Base-by-base conservation (phyloP, 1,140 invertebrate species). In the Hermetia illucens region DNA sequence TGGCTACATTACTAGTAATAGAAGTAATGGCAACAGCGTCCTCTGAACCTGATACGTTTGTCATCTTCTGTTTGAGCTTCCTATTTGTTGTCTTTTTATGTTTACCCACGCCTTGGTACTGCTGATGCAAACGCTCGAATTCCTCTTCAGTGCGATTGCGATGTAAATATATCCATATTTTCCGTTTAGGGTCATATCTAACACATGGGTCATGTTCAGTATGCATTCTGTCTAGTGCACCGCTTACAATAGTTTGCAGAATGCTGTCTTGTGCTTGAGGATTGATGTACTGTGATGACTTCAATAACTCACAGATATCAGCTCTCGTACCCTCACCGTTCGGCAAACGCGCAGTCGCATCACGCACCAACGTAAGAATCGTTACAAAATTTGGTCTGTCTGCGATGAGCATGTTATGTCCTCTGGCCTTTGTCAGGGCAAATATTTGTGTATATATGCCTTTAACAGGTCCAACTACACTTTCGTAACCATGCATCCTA, bases 281-380 rank as follows among this genome's bases (percentile, higher is more conserved):
- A 16, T 75, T 72, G 20, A 93, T 70, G 48, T 86, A 93, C 50
- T 90, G 85, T 0, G 86, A 91, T 20, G 55, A 60, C 30, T 60
- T 60, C 0, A 61, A 32, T 15, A 61, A 36, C 38, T 61, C 58
- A 3, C 57, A 60, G 3, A 95, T 91, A 50, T 95, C 89, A 4
- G 81, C 75, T 19, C 89, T 63, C 1, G 90, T 92, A 17, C 92
- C 91, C 66, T 95, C 87, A 1, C 91, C 90, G 61, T 89, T 94
- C 1, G 92, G 91, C 39, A 96, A 64, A 30, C 92, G 65, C 1
- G 92, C 89, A 1, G 89, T 85, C 3, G 91, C 87, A 68, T 96
- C 91, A 27, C 90, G 65, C 8, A 96, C 88, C 24, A 95, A 64
- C 10, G 88, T 84, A 5, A 92, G 61, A 51, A 94, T 90, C 5